Evolutionary conservation across 1,140 invertebrate species (phyloP).

Genomic region (Megalopta genalis): DNA sequence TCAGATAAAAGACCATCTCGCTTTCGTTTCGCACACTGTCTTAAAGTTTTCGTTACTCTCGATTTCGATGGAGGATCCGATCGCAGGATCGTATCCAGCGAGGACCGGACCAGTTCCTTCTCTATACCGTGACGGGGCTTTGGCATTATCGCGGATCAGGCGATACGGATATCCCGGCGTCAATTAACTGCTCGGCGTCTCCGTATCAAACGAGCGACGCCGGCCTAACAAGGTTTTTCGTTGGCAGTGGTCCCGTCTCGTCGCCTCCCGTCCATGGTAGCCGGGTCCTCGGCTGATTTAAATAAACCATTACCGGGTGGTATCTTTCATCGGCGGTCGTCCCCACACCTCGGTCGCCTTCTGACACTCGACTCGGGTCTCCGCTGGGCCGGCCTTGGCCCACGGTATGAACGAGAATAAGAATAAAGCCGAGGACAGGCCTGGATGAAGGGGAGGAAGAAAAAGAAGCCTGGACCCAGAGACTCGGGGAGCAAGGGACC

Average conservation of each 20-base stretch:
- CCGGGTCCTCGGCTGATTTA: slow-evolving; percentile 63
- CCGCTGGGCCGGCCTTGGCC: neutral
- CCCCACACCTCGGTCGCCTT: slow-evolving; percentile 63
- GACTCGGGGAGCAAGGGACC: no score
- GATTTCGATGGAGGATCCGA: no score
- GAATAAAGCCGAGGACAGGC: neutral
- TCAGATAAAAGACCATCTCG: no score
- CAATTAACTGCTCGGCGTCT: slow-evolving; percentile 64
- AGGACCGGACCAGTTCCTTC: neutral
- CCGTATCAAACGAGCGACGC: slow-evolving; percentile 56
- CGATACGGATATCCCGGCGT: slow-evolving; percentile 50
- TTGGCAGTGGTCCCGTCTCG: slow-evolving; percentile 8
- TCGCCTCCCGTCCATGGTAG: slow-evolving; percentile 15
- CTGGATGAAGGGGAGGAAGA: neutral
- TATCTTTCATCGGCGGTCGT: slow-evolving; percentile 64
- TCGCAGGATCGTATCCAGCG: no score
- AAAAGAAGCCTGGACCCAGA: no score
- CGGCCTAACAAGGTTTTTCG: slow-evolving; percentile 66
- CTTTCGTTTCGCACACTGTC: no score
- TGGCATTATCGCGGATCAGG: slow-evolving; percentile 29
- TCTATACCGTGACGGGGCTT: neutral
- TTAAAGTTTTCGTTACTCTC: no score
- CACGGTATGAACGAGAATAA: slow-evolving; percentile 24
- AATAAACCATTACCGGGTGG: slow-evolving; percentile 72
- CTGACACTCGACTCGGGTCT: slow-evolving; percentile 58